Evolutionary conservation across 1,140 invertebrate genomes (phyloP).

Genomic region (Cyclina sinensis): DNA sequence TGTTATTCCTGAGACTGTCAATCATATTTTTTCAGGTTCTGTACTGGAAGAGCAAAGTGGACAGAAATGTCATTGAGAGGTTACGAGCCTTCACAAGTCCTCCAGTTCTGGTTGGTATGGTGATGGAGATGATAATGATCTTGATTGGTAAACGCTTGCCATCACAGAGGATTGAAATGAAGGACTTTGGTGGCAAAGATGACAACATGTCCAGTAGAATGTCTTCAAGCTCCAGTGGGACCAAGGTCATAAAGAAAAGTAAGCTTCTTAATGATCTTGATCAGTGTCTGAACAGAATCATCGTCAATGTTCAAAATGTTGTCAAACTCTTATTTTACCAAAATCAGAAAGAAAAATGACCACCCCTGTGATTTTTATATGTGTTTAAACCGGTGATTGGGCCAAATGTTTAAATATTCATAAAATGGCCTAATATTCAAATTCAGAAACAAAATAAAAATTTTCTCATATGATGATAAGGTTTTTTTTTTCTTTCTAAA

Average conservation of each 20-base stretch:
- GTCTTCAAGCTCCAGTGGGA: constrained; percentile 84
- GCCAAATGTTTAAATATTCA: too few relatives aligned
- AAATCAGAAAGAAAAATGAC: too few relatives aligned
- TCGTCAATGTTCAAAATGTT: too few relatives aligned
- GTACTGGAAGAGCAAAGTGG: constrained; percentile 85
- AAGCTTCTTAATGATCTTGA: constrained; percentile 58
- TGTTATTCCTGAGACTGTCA: background rate
- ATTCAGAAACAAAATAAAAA: too few relatives aligned
- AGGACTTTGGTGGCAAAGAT: constrained; percentile 72
- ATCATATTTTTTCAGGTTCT: constrained; percentile 78
- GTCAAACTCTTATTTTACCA: too few relatives aligned
- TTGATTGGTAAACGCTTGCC: constrained; percentile 85
- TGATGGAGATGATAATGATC: constrained; percentile 87
- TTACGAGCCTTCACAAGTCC: constrained; percentile 84
- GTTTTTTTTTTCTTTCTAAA: too few relatives aligned
- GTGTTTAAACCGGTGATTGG: too few relatives aligned
- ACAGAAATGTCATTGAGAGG: constrained; percentile 85
- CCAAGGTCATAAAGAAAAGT: constrained; percentile 84
- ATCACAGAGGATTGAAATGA: constrained; percentile 80
- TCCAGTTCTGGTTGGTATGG: constrained; percentile 84
- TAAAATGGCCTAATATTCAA: too few relatives aligned
- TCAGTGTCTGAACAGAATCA: background rate
- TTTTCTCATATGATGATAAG: too few relatives aligned
- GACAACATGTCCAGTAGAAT: constrained; percentile 84
- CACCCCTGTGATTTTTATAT: too few relatives aligned